Percentiles rank a stretch among this genome's conserved stretches.
Conservation (phyloP, 2,888 invertebrate species). For the Meandrusa payeni region DNA sequence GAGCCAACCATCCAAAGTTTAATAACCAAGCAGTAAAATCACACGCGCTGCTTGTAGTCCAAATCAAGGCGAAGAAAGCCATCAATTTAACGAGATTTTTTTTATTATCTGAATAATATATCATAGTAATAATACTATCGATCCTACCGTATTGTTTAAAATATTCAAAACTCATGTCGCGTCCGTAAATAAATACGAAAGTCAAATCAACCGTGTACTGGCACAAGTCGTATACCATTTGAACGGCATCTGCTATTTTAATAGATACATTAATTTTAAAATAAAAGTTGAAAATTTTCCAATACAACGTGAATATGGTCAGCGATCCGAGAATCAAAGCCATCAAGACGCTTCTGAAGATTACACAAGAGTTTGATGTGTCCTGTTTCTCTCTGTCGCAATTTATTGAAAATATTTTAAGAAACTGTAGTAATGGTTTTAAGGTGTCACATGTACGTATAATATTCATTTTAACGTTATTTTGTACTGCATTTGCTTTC, state of each 20-base stretch:
- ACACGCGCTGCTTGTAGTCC: constrained; percentile 39
- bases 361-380: constrained; percentile 19
- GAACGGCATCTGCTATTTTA: constrained; percentile 48
- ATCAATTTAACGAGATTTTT: constrained; percentile 39
- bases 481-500: constrained; percentile 7
- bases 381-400: constrained; percentile 31
- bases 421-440: constrained; percentile 38
- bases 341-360: constrained; percentile 31
- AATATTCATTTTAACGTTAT: constrained; percentile 20
- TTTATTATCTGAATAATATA: constrained; percentile 37
- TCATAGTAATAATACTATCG: constrained; percentile 46
- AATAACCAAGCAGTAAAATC: constrained; percentile 52
- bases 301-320: constrained; percentile 41
- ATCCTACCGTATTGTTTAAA: constrained; percentile 49
- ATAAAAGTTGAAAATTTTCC: constrained; percentile 44
- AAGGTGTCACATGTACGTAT: constrained; percentile 36
- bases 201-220: constrained; percentile 56
- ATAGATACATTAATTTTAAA: constrained; percentile 41
- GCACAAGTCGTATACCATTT: constrained; percentile 49
- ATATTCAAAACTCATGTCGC: constrained; percentile 46
- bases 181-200: constrained; percentile 52
- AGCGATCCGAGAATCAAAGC: constrained; percentile 36
- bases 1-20: constrained; percentile 39
- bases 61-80: constrained; percentile 38
- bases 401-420: constrained; percentile 49